Conservation (phyloP, 2,113 vertebrate species). For the Chitala chitala region DNA sequence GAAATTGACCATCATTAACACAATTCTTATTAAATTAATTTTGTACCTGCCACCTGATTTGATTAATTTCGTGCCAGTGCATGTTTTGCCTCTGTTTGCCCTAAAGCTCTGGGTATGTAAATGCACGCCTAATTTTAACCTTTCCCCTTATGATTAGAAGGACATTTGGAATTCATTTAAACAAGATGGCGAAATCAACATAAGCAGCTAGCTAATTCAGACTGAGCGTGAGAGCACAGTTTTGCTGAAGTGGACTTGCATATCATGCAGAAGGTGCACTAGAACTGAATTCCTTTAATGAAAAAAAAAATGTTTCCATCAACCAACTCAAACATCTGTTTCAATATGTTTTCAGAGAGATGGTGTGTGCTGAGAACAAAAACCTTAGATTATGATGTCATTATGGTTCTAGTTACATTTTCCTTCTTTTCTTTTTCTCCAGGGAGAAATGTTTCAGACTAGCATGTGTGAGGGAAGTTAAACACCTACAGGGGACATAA, state of each 20-base stretch:
- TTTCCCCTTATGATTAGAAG: conserved; percentile 14
- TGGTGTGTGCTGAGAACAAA: conserved; percentile 28
- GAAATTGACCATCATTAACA: conserved; percentile 47
- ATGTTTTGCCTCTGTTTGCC: conserved; percentile 42
- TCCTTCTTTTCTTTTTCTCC: conserved; percentile 33
- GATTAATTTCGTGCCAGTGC: conserved; percentile 55
- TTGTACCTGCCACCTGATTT: conserved; percentile 45
- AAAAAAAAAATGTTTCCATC: conserved; percentile 10
- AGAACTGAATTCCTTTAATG: conserved; percentile 31
- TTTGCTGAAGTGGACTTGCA: background rate
- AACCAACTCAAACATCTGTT: conserved; percentile 31
- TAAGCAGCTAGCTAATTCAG: background rate
- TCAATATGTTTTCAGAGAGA: conserved; percentile 35
- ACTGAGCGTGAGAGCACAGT: background rate
- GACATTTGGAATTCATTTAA: conserved; percentile 20
- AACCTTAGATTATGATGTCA: conserved; percentile 45
- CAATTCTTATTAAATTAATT: conserved; percentile 46
- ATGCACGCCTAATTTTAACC: conserved; percentile 28
- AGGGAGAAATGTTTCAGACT: conserved; percentile 36
- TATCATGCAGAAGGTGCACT: conserved; percentile 26
- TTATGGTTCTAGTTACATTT: conserved; percentile 10
- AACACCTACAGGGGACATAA: conserved; percentile 51
- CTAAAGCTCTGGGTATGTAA: conserved; percentile 35
- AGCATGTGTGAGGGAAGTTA: conserved; percentile 60
- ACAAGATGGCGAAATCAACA: background rate